Base-by-base conservation (phyloP, 2,888 invertebrate species). In the Pogonocherus hispidulus region DNA sequence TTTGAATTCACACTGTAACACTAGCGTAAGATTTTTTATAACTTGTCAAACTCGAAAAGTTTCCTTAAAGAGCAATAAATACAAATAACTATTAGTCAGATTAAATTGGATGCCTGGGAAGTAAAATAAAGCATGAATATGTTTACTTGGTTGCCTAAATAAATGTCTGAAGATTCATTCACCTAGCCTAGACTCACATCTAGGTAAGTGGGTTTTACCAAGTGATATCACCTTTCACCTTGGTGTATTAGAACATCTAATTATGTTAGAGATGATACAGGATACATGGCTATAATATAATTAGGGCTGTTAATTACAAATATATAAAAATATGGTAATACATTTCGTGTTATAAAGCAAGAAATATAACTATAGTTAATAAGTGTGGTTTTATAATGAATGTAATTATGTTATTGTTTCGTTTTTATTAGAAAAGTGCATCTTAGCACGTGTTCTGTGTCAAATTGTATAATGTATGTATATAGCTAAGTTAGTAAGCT, bases 141-240 rank as follows among this genome's bases (percentile, higher is more conserved):
- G 32, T 32, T 32, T 32, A 41, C n/a, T 41, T 41, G 41, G 41
- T 41, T 41, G 41, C 41, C 41, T 41, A 41, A n/a, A 11, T 32
- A 32, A 32, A 3, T 6, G 41, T 41, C 14, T 41, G 16, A n/a
- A 41, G 11, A n/a, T 41, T 41, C 41, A 41, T 14, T 14, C 14
- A 16, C 6, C 4, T 27, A 27, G 8, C 3, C 27, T 27, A 14
- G 16, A 41, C 41, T 14, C n/a, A 41, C 37, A 37, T n/a, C 14
- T 41, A 8, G 27, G 27, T 14, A 14, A n/a, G 14, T 6, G 41
- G 41, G 41, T 41, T 41, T 41, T 41, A 41, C 41, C 41, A 14
- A 16, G 41, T 41, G 41, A 41, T n/a, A 41, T 41, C 41, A 41
- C 14, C 41, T 41, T 41, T 41, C 16, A 41, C 41, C 41, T 41